A percentile compares a stretch with the other conserved stretches of the same genome.
Conservation (phyloP, 2,888 invertebrate species). For the Dendrolimus houi region DNA sequence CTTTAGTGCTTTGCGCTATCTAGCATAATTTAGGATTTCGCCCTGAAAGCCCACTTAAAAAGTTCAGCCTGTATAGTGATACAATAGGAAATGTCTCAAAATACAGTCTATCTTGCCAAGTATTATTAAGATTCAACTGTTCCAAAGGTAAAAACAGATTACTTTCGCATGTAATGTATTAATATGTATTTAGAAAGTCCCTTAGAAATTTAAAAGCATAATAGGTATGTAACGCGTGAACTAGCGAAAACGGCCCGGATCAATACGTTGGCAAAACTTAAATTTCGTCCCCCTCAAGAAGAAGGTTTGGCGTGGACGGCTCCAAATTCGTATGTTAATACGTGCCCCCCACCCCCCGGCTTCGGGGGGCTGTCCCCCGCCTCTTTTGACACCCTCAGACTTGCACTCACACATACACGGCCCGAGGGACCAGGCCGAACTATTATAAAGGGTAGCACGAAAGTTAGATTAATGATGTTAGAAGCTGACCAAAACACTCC, state of each 20-base stretch:
- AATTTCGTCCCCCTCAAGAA: constrained; percentile 66
- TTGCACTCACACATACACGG: constrained; percentile 30
- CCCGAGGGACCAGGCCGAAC: constrained; percentile 66
- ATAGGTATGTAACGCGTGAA: constrained; percentile 13
- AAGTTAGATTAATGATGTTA: constrained; percentile 78
- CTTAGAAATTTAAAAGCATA: too few relatives aligned
- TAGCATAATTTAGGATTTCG: too few relatives aligned
- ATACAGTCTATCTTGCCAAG: too few relatives aligned
- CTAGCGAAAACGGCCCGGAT: constrained; percentile 54
- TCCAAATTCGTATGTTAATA: constrained; percentile 75
- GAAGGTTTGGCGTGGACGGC: constrained; percentile 58
- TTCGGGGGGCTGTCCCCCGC: constrained; percentile 23
- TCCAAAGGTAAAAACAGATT: too few relatives aligned
- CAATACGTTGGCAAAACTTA: constrained; percentile 72
- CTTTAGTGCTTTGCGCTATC: too few relatives aligned
- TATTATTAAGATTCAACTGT: too few relatives aligned
- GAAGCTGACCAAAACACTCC: constrained; percentile 65
- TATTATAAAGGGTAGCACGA: constrained; percentile 77
- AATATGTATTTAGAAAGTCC: too few relatives aligned
- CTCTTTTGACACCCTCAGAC: constrained; percentile 23
- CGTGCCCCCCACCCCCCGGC: constrained; percentile 28
- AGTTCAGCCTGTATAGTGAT: too few relatives aligned
- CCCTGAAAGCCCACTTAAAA: too few relatives aligned
- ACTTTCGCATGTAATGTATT: too few relatives aligned
- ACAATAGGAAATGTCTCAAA: too few relatives aligned